A percentile compares a stretch with the other conserved stretches of the same genome.
Conservation (phyloP, 2,888 invertebrate species). For the Cataglyphis albicans region DNA sequence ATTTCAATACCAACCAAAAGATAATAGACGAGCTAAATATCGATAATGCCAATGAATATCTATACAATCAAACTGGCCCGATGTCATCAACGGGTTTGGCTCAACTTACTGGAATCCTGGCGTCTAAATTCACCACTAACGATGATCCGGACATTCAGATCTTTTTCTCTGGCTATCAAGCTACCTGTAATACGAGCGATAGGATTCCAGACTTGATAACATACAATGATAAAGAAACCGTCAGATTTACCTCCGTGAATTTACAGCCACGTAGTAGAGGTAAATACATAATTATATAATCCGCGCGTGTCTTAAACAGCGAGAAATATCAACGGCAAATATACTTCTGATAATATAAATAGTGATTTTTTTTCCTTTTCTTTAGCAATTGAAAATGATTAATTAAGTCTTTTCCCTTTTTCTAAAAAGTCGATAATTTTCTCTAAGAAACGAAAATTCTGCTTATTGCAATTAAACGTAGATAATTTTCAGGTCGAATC, state of each 20-base stretch:
- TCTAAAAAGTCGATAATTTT: neutral
- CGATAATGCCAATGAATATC: conserved; percentile 87
- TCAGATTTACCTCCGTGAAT: conserved; percentile 88
- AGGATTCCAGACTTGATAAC: conserved; percentile 76
- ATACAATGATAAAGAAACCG: conserved; percentile 36
- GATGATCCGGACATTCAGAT: conserved; percentile 90
- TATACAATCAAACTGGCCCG: conserved; percentile 88
- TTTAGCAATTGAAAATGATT: neutral
- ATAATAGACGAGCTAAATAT: conserved; percentile 86
- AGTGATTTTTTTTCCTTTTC: neutral
- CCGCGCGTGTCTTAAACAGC: no score
- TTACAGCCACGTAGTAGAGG: conserved; percentile 90
- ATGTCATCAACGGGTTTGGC: conserved; percentile 89
- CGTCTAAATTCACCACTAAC: conserved; percentile 88
- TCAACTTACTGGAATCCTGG: conserved; percentile 89
- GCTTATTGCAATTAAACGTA: neutral
- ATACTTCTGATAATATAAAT: neutral
- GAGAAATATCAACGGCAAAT: neutral
- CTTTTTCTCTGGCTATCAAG: conserved; percentile 89
- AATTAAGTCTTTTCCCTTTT: neutral
- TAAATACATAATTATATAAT: conserved; percentile 44
- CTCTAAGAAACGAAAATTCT: neutral
- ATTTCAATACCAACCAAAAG: conserved; percentile 87
- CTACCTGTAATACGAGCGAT: conserved; percentile 86
- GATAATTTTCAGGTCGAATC: conserved; percentile 84